Evolutionary conservation across 1,140 invertebrate species (phyloP).

Genomic region (Cyclina sinensis): DNA sequence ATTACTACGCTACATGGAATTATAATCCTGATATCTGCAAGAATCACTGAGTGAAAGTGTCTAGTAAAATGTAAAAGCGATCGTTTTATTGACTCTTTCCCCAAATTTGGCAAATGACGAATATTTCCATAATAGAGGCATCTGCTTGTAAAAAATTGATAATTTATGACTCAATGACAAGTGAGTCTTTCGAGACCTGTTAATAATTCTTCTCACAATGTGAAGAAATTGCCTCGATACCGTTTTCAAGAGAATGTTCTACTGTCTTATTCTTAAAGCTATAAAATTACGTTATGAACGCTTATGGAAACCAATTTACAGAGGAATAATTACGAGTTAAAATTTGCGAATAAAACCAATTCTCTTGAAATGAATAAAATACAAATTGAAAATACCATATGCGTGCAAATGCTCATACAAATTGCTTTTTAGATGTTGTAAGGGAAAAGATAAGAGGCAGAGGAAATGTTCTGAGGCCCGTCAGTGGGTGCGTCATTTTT

Average conservation of each 20-base stretch:
- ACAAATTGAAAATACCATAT: conserved; percentile 44
- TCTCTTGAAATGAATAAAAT: conserved; percentile 39
- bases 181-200: conserved; percentile 26
- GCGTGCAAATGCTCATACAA: conserved; percentile 2
- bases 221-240: conserved; percentile 7
- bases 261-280: conserved; percentile 34
- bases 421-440: background rate
- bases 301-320: conserved; percentile 25
- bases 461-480: background rate
- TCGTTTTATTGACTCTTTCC: conserved; percentile 20
- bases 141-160: conserved; percentile 14
- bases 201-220: conserved; percentile 42
- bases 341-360: conserved; percentile 32
- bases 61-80: background rate
- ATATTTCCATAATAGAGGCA: conserved; percentile 14
- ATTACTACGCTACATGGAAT: conserved; percentile 4
- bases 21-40: background rate
- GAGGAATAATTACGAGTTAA: conserved; percentile 7
- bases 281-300: conserved; percentile 20
- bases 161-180: conserved; percentile 53
- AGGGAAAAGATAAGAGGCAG: background rate
- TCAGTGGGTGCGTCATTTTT: background rate
- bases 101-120: conserved; percentile 19
- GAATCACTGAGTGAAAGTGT: background rate
- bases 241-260: conserved; percentile 17